Percentiles rank a stretch among this genome's conserved stretches.
These are phyloP conservation scores for Gallinago stenura DNA, from an alignment of 2,797 vertebrate species.

Conservation along the genomic window DNA sequence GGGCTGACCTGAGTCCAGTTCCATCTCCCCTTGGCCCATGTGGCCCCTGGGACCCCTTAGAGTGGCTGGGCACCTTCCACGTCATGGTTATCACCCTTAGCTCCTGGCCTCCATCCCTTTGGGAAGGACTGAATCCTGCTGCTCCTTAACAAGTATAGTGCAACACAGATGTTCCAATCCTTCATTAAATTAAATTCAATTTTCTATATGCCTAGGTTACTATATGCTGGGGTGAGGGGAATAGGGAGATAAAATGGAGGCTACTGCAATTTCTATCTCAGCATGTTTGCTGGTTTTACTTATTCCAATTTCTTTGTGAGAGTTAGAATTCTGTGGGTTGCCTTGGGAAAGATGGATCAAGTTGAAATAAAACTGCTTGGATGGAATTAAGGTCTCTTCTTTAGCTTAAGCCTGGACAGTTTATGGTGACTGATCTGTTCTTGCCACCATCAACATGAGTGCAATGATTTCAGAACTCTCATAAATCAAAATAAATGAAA, in stretches of 20 bases:
- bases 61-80: neutral
- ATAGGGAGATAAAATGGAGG: neutral
- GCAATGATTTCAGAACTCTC: neutral
- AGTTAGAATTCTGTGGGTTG: neutral
- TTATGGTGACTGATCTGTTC: neutral
- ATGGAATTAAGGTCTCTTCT: neutral
- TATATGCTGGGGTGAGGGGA: no score
- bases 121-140: neutral
- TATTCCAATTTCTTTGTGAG: neutral
- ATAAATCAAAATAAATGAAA: conserved; percentile 31
- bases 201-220: neutral
- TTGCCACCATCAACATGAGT: neutral
- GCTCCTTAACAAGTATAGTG: neutral
- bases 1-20: fast-evolving
- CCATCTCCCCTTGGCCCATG: neutral
- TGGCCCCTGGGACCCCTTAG: neutral
- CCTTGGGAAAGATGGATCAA: neutral
- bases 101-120: fast-evolving
- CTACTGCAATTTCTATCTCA: neutral
- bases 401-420: neutral
- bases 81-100: neutral
- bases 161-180: neutral
- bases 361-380: neutral
- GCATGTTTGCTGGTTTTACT: neutral
- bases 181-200: neutral